Conservation (phyloP, 2,797 vertebrate genomes). For the Parauchenoglanis ngamensis region DNA sequence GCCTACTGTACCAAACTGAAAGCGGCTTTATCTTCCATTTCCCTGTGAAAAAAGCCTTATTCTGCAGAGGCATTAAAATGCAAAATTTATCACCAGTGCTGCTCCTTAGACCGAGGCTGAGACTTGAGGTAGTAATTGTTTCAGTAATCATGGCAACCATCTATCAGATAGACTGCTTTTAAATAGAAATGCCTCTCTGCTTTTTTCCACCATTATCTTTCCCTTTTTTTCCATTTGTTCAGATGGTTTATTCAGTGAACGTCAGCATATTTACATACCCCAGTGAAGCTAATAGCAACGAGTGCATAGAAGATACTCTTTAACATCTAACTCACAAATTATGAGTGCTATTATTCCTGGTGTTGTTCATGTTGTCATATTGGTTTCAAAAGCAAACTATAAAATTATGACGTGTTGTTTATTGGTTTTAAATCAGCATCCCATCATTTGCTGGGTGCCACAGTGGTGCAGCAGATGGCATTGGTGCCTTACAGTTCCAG, state of each 20-base stretch:
- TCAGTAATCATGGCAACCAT: conserved; percentile 60
- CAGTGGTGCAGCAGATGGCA: neutral
- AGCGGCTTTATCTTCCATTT: conserved; percentile 52
- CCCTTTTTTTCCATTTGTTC: conserved; percentile 22
- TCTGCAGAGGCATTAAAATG: conserved; percentile 17
- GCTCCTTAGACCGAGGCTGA: conserved; percentile 23
- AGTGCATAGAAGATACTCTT: neutral
- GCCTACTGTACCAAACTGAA: conserved; percentile 56
- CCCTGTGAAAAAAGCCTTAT: neutral
- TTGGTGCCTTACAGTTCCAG: neutral
- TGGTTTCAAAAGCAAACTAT: neutral
- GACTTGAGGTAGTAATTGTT: conserved; percentile 46
- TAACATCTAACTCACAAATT: neutral
- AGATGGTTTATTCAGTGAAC: conserved; percentile 4
- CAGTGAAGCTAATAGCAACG: neutral
- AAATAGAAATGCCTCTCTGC: conserved; percentile 27
- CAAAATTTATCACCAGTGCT: conserved; percentile 6
- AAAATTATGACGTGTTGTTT: neutral
- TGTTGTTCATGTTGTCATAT: neutral
- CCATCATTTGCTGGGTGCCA: neutral
- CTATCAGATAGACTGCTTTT: conserved; percentile 35
- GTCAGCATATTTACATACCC: conserved; percentile 23
- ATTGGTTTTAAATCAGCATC: neutral
- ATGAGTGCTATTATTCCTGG: neutral
- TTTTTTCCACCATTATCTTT: conserved; percentile 10